Evolutionary conservation across 2,113 vertebrate species (phyloP).

Genomic region (Sinocyclocheilus rhinocerous): DNA sequence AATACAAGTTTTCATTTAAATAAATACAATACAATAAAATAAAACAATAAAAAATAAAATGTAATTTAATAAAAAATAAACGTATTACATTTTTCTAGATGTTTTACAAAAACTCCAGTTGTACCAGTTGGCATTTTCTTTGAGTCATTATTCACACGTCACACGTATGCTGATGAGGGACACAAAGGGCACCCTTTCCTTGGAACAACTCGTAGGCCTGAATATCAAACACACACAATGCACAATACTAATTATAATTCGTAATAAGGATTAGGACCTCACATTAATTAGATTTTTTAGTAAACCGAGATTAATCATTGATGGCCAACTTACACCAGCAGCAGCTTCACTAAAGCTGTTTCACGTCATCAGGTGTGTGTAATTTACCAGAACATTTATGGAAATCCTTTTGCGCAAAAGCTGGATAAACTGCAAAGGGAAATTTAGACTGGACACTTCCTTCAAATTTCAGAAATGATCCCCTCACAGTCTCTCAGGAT

Average conservation of each 20-base stretch:
- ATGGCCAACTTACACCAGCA: background rate
- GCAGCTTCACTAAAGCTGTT: background rate
- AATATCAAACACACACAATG: background rate
- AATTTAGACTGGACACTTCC: background rate
- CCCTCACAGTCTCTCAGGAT: background rate
- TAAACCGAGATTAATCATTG: background rate
- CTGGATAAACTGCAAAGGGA: slow-evolving; percentile 6
- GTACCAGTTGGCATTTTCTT: background rate
- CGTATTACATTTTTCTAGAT: background rate
- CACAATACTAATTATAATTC: background rate
- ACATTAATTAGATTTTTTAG: background rate
- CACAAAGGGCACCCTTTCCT: background rate
- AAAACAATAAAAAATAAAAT: background rate
- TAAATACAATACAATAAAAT: background rate
- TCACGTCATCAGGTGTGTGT: background rate
- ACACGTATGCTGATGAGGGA: background rate
- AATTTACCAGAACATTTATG: slow-evolving; percentile 9
- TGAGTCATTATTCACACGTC: background rate
- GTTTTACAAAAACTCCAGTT: background rate
- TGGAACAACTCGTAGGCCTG: background rate
- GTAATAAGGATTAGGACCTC: background rate
- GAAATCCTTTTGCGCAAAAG: slow-evolving; percentile 5
- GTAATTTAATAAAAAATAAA: background rate
- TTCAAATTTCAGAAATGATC: background rate
- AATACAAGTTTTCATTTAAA: background rate